Evolutionary conservation across 2,888 invertebrate species (phyloP).

Genomic region (Rhagium mordax): DNA sequence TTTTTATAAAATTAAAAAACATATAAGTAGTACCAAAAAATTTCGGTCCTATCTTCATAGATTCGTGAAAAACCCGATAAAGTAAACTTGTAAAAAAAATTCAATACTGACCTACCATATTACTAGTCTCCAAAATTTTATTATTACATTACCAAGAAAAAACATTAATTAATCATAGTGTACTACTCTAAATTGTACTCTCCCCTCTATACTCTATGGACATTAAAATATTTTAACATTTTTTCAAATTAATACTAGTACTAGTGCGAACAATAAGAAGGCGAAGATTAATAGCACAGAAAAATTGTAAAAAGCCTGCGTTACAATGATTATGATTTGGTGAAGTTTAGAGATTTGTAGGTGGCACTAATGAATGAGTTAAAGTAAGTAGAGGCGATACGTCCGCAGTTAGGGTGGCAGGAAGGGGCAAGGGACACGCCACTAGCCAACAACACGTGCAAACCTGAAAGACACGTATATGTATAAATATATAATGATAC

Average conservation of each 20-base stretch:
- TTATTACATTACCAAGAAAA: not conserved
- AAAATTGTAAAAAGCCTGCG: slow-evolving; percentile 33
- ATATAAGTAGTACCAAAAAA: too few relatives aligned
- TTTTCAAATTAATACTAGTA: not conserved
- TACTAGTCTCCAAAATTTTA: not conserved
- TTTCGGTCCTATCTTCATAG: too few relatives aligned
- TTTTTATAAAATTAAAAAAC: too few relatives aligned
- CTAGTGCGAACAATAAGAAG: not conserved
- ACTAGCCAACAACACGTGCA: slow-evolving; percentile 67
- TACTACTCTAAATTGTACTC: not conserved
- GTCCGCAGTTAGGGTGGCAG: slow-evolving; percentile 69
- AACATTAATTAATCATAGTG: not conserved
- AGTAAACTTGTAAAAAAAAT: not conserved
- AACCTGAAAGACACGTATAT: slow-evolving; percentile 65
- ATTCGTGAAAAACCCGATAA: too few relatives aligned
- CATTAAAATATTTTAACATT: not conserved
- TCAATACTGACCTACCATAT: not conserved
- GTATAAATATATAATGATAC: not conserved
- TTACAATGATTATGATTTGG: slow-evolving; percentile 34
- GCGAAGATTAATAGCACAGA: slow-evolving; percentile 21
- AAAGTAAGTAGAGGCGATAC: slow-evolving; percentile 62
- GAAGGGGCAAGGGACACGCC: slow-evolving; percentile 68
- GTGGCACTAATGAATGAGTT: slow-evolving; percentile 59
- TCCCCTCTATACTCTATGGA: slow-evolving; percentile 28
- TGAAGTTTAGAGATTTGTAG: slow-evolving; percentile 40